Evolutionary conservation across 1,140 invertebrate species (phyloP).

Genomic region (Tyrophagus putrescentiae): DNA sequence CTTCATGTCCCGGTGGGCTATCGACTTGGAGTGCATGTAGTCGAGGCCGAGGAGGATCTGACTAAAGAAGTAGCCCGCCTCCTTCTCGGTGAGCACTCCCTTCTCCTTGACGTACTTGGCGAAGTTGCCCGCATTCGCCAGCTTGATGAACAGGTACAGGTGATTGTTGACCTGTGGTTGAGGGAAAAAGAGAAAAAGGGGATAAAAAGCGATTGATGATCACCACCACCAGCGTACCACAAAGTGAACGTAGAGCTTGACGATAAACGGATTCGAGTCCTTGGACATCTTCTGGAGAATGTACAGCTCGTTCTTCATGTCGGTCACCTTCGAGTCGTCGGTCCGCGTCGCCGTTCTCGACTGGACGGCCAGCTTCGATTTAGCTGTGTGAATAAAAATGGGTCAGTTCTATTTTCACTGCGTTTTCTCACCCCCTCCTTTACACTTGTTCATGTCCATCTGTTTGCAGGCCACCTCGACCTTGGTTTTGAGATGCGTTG

Average conservation of each 20-base stretch:
- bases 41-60: conserved; percentile 4
- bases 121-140: background rate
- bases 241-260: conserved; percentile 6
- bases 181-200: too few species aligned
- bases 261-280: conserved; percentile 2
- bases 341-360: background rate
- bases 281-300: conserved; percentile 12
- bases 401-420: background rate
- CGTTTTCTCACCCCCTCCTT: background rate
- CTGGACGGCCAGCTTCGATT: background rate
- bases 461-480: conserved; percentile 8
- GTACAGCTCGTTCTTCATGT: conserved; percentile 18
- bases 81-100: background rate
- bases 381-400: background rate
- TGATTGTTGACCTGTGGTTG: too few species aligned
- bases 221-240: too few species aligned
- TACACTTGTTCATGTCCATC: background rate
- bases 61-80: background rate
- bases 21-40: conserved; percentile 71
- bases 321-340: background rate
- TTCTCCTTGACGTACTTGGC: background rate
- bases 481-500: conserved; percentile 1
- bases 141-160: conserved; percentile 10
- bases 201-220: too few species aligned
- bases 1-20: conserved; percentile 94